Base-by-base conservation (phyloP, 2,888 invertebrate species). In the Lepidocyrtinus sp. region DNA sequence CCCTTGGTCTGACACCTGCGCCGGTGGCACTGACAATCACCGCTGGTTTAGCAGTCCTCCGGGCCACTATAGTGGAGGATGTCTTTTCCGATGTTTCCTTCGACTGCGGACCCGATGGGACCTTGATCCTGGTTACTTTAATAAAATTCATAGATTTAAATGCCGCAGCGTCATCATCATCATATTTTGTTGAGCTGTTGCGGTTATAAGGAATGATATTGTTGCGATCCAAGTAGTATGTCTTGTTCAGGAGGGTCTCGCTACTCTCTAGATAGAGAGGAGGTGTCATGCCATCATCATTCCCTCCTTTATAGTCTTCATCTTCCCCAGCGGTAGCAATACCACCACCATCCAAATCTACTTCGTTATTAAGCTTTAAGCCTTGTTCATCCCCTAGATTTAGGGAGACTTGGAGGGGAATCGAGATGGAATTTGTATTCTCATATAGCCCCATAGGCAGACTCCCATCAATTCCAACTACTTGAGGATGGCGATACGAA, bases 51-150 rank as follows among this genome's bases (percentile, higher is more conserved):
- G 71, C 24, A 5, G 77, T 55, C 45, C 77, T 64, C 46, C 59
- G n/a, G 50, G 76, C 70, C 55, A 70, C 17, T 45, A 77, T 65
- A 19, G 71, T 46, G 1, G 76, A 12, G 3, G 70, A 26, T 17
- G 77, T 71, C n/a, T 77, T 77, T 24, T 71, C 77, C 5, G 61
- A 64, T 45, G 72, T 68, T 68, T 68, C 68, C 19, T 1, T 26
- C 21, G 69, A 69, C 1, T 59, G 9, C 17, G 74, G 69, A 12
- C 61, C 50, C 1, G 69, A 26, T n/a, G 74, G 25, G 1, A 46
- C 70, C 73, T 78, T 82, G 64, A 82, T 73, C 59, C 82, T 73
- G 22, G 77, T 74, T 26, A 77, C 82, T 82, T 78, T 82, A 75
- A 81, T 81, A 77, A 77, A 77, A 73, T 81, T 81, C 45, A 68